Evolutionary conservation across 1,140 invertebrate genomes (phyloP), one percentile per base, ranked within the genome.

Genomic region (Conus betulinus): DNA sequence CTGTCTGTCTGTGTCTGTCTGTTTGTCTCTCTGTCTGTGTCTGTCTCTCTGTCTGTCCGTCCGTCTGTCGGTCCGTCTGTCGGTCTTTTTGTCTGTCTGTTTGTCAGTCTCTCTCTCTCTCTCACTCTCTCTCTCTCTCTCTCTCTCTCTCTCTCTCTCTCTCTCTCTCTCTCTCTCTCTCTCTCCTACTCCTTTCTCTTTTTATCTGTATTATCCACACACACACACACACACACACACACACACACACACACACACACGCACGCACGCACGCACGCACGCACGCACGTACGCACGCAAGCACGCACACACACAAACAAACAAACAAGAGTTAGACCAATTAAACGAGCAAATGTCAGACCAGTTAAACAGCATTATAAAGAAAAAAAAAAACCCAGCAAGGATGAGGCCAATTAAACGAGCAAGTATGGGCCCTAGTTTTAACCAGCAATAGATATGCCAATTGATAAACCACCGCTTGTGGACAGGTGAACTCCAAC

Each of bases 401-500:
- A 0, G 39, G 39, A 3, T 39, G 0, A 2, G 20, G 20, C 13
- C 11, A 67, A 3, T 67, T 1, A 15, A 15, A 13, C 20, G 1
- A 67, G 60, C 11, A 15, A 67, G 20, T 15, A 3, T 15, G 1
- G 60, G 20, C 1, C 60, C 1, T 23, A 67, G 20, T 67, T 67
- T 15, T 23, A 13, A 67, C 11, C 60, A 0, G 1, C 11, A 15
- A 23, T 67, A 67, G 13, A 0, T 67, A 67, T 23, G 20, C 60
- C 11, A 15, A 67, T 3, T 3, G 3, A 39, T 3, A 39, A 39
- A 39, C 39, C 39, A 0, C 39, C 39, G 25, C 71, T 13, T 76
- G 71, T 23, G 23, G 13, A 8, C 71, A 93, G 92, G 87, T 93
- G 1, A 93, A 92, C 81, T 76, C 88, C 0, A 79, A 97, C 53